A percentile compares a stretch with the other conserved stretches of the same genome.
These are phyloP conservation scores for Drosophila flavopinicola DNA, from an alignment of 2,888 invertebrate species.

Conservation along the genomic window DNA sequence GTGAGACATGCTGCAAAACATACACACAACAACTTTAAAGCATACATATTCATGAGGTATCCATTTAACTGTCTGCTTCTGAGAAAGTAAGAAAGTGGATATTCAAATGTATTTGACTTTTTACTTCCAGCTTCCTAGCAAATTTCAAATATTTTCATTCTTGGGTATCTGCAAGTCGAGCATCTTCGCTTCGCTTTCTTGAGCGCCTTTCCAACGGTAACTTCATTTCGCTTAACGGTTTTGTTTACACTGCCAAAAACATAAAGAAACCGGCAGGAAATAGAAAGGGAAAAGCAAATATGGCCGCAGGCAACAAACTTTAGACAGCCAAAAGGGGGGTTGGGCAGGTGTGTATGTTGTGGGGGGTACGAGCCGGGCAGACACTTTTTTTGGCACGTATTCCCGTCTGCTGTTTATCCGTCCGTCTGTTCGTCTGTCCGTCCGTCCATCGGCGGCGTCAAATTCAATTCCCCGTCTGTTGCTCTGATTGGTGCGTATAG, in stretches of 20 bases:
- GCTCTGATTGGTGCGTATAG: slow-evolving; percentile 68
- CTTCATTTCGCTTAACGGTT: slow-evolving; percentile 20
- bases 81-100: too few relatives aligned
- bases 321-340: background rate
- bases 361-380: slow-evolving; percentile 11
- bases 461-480: slow-evolving; percentile 19
- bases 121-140: background rate
- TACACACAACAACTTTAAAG: too few relatives aligned
- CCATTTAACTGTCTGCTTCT: too few relatives aligned
- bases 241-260: slow-evolving; percentile 21
- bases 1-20: too few relatives aligned
- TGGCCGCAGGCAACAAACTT: slow-evolving; percentile 56
- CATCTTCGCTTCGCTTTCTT: slow-evolving; percentile 1
- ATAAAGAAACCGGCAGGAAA: slow-evolving; percentile 75
- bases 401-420: slow-evolving; percentile 8
- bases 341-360: too few relatives aligned
- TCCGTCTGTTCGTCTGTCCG: background rate
- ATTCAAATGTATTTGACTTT: background rate
- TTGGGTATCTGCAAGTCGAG: background rate
- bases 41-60: too few relatives aligned
- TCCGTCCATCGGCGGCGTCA: slow-evolving; percentile 7
- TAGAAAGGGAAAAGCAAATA: slow-evolving; percentile 77
- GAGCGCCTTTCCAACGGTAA: slow-evolving; percentile 29
- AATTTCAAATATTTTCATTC: background rate
- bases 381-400: slow-evolving; percentile 37